A percentile compares a stretch with the other conserved stretches of the same genome.
Conservation (phyloP, 2,797 vertebrate genomes). For the Kryptolebias ocellatus region DNA sequence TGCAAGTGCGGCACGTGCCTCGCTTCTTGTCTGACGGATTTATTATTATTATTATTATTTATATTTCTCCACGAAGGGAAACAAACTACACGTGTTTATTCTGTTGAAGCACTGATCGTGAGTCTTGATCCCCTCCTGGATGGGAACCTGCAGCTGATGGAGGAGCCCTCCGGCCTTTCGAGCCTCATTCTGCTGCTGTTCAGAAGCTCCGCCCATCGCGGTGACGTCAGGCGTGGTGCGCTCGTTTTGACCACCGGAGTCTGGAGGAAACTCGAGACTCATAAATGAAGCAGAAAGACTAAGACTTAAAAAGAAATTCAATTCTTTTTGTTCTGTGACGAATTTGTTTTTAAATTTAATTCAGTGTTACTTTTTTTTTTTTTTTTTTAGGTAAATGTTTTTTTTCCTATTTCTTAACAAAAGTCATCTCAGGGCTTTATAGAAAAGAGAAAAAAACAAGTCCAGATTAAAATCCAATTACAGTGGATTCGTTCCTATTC, state of each 20-base stretch:
- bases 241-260: slow-evolving; percentile 33
- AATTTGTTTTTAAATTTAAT: too few relatives aligned
- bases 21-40: slow-evolving; percentile 6
- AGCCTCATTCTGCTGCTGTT: slow-evolving; percentile 32
- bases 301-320: background rate
- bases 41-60: background rate
- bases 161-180: slow-evolving; percentile 46
- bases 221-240: slow-evolving; percentile 49
- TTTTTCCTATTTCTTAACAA: too few relatives aligned
- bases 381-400: too few relatives aligned
- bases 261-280: background rate
- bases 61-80: background rate
- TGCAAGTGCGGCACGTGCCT: slow-evolving; percentile 33
- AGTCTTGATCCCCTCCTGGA: background rate
- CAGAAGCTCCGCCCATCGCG: slow-evolving; percentile 31
- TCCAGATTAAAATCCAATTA: too few relatives aligned
- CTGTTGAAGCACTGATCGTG: background rate
- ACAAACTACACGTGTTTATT: background rate
- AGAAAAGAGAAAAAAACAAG: too few relatives aligned
- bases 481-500: too few relatives aligned
- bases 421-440: too few relatives aligned
- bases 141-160: background rate
- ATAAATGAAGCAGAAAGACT: background rate
- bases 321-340: too few relatives aligned
- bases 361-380: too few relatives aligned